Percentiles rank a stretch among this genome's conserved stretches.
Conservation (phyloP, 2,113 vertebrate genomes). For the Lipophrys pholis region DNA sequence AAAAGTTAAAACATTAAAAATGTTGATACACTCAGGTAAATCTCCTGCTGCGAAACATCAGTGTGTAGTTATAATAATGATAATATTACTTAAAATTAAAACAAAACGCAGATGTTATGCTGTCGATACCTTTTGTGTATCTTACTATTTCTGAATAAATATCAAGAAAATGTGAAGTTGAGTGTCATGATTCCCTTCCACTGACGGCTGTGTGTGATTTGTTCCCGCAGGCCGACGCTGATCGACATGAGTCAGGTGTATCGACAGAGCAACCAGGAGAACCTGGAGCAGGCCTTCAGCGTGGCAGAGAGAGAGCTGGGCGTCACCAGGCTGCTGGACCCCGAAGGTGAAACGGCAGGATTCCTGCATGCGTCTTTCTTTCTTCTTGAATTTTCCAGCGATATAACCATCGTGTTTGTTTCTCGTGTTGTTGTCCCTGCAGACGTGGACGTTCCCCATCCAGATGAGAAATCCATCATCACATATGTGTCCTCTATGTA, state of each 20-base stretch:
- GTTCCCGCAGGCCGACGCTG: conserved; percentile 85
- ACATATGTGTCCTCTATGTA: conserved; percentile 89
- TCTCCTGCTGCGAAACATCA: no score
- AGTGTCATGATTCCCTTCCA: no score
- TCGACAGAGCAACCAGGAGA: conserved; percentile 91
- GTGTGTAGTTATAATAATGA: no score
- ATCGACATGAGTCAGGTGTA: conserved; percentile 93
- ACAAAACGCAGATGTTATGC: no score
- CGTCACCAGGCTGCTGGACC: conserved; percentile 93
- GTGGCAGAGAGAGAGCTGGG: conserved; percentile 92
- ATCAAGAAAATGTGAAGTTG: no score
- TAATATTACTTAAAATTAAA: no score
- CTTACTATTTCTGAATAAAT: no score
- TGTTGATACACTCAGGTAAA: no score
- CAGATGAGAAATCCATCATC: conserved; percentile 86
- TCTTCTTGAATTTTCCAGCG: no score
- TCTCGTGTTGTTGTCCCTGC: background rate
- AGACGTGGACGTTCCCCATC: conserved; percentile 85
- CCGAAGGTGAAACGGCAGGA: conserved; percentile 85
- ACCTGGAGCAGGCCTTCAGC: conserved; percentile 96
- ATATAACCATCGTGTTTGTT: background rate
- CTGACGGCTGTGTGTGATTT: background rate
- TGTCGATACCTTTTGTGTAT: no score
- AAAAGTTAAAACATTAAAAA: no score
- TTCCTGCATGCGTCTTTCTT: no score